Conservation (phyloP, 2,797 vertebrate genomes). For the Crocodylus rhombifer region DNA sequence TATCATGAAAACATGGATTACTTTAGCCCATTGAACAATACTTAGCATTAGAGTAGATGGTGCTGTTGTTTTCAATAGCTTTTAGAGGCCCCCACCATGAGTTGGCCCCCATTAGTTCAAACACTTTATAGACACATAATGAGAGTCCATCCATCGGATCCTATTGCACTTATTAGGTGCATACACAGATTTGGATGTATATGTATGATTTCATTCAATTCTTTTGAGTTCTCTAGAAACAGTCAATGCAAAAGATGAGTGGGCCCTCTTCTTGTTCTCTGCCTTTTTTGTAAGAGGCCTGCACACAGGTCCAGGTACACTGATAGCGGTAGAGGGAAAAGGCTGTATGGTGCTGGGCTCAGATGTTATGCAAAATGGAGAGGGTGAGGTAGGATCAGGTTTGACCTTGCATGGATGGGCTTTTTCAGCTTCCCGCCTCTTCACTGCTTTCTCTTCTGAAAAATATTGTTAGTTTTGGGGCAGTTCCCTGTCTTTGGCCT, state of each 20-base stretch:
- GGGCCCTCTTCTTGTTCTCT: no score
- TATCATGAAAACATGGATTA: not conserved
- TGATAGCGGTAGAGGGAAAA: not conserved
- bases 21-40: not conserved
- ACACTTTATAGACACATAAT: no score
- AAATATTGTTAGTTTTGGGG: not conserved
- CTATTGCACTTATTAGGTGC: no score
- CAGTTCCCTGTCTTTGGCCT: not conserved
- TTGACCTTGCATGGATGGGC: not conserved
- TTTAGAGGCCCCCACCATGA: not conserved
- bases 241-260: no score
- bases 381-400: not conserved
- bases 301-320: no score
- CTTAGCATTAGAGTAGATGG: not conserved
- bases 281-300: no score
- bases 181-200: no score
- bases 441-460: not conserved
- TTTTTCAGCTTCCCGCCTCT: not conserved
- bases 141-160: no score
- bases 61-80: not conserved
- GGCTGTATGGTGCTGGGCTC: accelerated
- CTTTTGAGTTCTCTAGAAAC: no score
- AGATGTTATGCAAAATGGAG: not conserved
- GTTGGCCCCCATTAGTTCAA: no score
- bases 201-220: no score